Evolutionary conservation across 2,888 invertebrate species (phyloP).

Genomic region (Cheilosia pagana): DNA sequence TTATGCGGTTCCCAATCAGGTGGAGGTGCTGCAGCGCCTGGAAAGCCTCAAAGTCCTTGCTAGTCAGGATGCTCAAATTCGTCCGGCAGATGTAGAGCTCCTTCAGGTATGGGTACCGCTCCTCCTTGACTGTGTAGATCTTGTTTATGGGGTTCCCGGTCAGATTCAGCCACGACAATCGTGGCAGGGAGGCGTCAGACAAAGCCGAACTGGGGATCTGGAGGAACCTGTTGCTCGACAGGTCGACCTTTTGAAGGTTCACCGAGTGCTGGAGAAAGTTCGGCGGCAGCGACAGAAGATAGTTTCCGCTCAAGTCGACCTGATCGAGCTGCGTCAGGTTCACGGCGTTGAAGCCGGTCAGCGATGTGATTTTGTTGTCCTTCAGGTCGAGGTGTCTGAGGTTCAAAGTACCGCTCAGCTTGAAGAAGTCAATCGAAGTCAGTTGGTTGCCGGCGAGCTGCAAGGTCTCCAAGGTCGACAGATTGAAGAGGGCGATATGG

Average conservation of each 20-base stretch:
- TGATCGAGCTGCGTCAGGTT: constrained; percentile 89
- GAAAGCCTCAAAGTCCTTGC: constrained; percentile 93
- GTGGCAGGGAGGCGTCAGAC: constrained; percentile 89
- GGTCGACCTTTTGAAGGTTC: constrained; percentile 89
- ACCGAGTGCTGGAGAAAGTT: constrained; percentile 91
- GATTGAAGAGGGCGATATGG: constrained; percentile 90
- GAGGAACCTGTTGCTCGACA: constrained; percentile 91
- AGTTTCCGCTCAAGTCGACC: constrained; percentile 91
- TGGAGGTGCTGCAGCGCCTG: constrained; percentile 90
- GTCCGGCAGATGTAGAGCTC: constrained; percentile 92
- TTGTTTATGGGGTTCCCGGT: constrained; percentile 92
- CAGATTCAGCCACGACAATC: constrained; percentile 90
- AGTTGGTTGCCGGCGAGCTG: constrained; percentile 88
- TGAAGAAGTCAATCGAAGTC: constrained; percentile 89
- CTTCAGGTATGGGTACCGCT: constrained; percentile 90
- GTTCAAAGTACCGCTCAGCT: constrained; percentile 89
- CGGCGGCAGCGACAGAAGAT: constrained; percentile 89
- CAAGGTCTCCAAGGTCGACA: constrained; percentile 89
- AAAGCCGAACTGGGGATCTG: constrained; percentile 90
- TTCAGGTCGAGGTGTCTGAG: constrained; percentile 90
- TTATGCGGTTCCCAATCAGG: constrained; percentile 89
- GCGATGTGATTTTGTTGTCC: constrained; percentile 89
- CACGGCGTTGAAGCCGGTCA: constrained; percentile 90
- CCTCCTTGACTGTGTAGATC: constrained; percentile 88
- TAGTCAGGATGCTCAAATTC: constrained; percentile 92